These are phyloP conservation scores for Drosophila parabipectinata DNA, from an alignment of 1,140 invertebrate species.

Conservation along the genomic window DNA sequence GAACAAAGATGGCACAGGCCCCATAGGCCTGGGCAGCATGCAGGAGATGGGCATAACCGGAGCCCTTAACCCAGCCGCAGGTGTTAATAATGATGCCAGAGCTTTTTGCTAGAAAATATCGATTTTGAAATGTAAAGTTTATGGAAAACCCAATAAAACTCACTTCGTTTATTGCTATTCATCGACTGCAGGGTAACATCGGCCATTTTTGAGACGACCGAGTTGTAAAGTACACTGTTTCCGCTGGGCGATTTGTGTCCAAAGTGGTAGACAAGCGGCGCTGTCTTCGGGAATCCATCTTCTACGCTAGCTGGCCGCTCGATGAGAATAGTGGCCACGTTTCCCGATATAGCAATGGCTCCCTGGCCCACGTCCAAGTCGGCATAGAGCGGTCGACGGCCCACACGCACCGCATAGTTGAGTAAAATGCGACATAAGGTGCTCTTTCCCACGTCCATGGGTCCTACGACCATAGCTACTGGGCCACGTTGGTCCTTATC, in stretches of 20 bases:
- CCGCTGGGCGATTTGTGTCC: slow-evolving; percentile 92
- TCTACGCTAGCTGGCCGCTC: slow-evolving; percentile 96
- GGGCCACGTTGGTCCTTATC: slow-evolving; percentile 90
- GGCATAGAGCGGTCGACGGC: slow-evolving; percentile 93
- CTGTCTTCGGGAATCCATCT: slow-evolving; percentile 96
- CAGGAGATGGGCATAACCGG: slow-evolving; percentile 92
- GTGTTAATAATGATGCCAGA: slow-evolving; percentile 99
- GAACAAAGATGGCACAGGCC: slow-evolving; percentile 96
- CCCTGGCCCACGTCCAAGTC: slow-evolving; percentile 99
- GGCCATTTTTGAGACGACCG: slow-evolving; percentile 93
- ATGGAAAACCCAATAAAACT: slow-evolving; percentile 19
- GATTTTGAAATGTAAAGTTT: neutral
- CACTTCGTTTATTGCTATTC: slow-evolving; percentile 94
- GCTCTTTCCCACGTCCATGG: slow-evolving; percentile 98
- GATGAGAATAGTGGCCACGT: slow-evolving; percentile 94
- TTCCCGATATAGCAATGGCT: slow-evolving; percentile 95
- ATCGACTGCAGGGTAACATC: slow-evolving; percentile 93
- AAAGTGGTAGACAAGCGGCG: slow-evolving; percentile 97
- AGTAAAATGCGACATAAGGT: slow-evolving; percentile 95
- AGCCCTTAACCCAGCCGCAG: slow-evolving; percentile 97
- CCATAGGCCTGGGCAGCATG: slow-evolving; percentile 97
- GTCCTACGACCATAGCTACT: slow-evolving; percentile 96
- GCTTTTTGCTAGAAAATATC: slow-evolving; percentile 87
- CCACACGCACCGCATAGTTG: slow-evolving; percentile 97
- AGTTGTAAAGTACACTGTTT: slow-evolving; percentile 94